Evolutionary conservation across 2,888 invertebrate genomes (phyloP).

Genomic region (Caenorhabditis sp.): DNA sequence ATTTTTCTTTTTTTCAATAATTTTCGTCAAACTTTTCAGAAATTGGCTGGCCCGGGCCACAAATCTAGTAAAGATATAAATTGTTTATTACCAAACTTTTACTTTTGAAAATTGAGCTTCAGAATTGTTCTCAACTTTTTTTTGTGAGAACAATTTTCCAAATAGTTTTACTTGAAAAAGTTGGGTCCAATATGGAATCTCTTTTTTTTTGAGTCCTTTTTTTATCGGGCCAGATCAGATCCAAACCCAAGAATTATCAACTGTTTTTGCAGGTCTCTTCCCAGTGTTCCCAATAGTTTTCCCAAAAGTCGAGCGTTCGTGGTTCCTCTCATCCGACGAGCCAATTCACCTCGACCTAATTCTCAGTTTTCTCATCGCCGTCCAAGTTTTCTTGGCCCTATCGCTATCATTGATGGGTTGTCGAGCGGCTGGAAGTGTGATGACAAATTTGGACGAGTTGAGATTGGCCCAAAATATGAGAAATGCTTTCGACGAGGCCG

Average conservation of each 20-base stretch:
- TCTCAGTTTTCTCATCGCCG: conserved; percentile 17
- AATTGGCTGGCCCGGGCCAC: too few relatives aligned
- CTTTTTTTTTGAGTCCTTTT: too few relatives aligned
- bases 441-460: conserved; percentile 27
- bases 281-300: conserved; percentile 35
- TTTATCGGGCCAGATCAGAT: not conserved
- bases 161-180: too few relatives aligned
- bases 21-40: too few relatives aligned
- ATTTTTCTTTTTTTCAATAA: too few relatives aligned
- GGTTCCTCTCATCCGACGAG: conserved; percentile 21
- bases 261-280: conserved; percentile 28
- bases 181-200: too few relatives aligned
- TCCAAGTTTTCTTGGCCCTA: conserved; percentile 19
- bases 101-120: too few relatives aligned
- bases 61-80: too few relatives aligned
- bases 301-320: conserved; percentile 21
- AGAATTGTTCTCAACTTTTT: too few relatives aligned
- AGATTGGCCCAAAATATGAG: conserved; percentile 28
- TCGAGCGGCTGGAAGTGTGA: conserved; percentile 20
- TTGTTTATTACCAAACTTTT: too few relatives aligned
- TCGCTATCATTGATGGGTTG: conserved; percentile 20
- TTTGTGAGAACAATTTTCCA: too few relatives aligned
- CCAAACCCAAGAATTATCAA: not conserved
- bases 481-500: conserved; percentile 31
- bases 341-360: conserved; percentile 19